Conservation (phyloP, 2,797 vertebrate species). For the Okamejei kenojei region DNA sequence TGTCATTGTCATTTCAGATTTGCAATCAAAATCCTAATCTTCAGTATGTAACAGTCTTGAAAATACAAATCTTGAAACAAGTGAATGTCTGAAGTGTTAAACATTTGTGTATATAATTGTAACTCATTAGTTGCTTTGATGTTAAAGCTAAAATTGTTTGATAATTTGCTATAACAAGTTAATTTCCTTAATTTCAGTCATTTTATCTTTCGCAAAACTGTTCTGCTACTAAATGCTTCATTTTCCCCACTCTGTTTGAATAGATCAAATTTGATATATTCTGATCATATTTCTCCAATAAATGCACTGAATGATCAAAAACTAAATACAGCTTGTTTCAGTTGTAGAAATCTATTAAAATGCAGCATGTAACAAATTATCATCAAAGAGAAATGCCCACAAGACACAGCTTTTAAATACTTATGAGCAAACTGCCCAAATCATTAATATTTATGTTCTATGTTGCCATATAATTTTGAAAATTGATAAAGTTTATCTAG, state of each 20-base stretch:
- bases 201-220: neutral
- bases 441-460: neutral
- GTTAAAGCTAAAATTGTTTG: neutral
- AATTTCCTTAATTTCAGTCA: neutral
- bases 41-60: neutral
- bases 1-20: neutral
- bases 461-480: slow-evolving; percentile 1
- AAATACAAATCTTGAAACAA: slow-evolving; percentile 12
- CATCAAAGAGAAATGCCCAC: slow-evolving; percentile 26
- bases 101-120: neutral
- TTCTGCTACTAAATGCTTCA: neutral
- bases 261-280: neutral
- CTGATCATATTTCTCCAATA: slow-evolving; percentile 20
- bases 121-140: neutral
- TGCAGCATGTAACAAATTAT: slow-evolving; percentile 17
- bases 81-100: neutral
- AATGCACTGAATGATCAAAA: slow-evolving; percentile 28
- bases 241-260: neutral
- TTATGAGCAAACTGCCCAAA: neutral
- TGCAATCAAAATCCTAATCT: neutral
- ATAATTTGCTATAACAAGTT: neutral
- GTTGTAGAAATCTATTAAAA: slow-evolving; percentile 2
- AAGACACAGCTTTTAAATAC: slow-evolving; percentile 34
- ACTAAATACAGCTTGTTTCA: neutral
- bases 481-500: neutral